phyloP scores from a whole-genome alignment of 2,888 invertebrate species.

The Gymnoscelis rufifasciata region DNA sequence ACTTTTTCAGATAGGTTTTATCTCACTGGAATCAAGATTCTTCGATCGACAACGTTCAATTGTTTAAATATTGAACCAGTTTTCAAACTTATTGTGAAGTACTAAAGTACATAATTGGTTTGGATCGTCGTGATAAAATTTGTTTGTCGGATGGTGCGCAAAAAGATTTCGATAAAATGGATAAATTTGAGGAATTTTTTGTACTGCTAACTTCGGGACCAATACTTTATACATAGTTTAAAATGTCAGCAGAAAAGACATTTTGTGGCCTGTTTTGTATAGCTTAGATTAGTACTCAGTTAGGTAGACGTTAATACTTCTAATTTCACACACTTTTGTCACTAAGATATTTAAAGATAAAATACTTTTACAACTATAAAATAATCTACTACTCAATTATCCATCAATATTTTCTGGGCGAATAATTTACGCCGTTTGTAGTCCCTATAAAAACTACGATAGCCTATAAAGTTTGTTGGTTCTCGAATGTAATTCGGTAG shows the following conservation, averaged over 20 bases:
- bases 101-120: constrained; percentile 13
- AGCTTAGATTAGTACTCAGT: no score
- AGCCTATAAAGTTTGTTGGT: no score
- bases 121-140: constrained; percentile 47
- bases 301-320: no score
- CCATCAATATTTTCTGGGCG: not conserved
- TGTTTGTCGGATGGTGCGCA: constrained; percentile 56
- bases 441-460: no score
- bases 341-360: no score
- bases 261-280: no score
- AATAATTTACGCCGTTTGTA: no score
- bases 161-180: constrained; percentile 31
- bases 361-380: no score
- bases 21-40: constrained; percentile 41
- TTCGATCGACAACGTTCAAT: constrained; percentile 16
- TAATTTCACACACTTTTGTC: no score
- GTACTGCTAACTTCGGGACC: not conserved
- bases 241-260: no score
- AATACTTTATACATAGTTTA: not conserved
- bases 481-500: no score
- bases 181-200: constrained; percentile 13
- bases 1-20: constrained; percentile 42
- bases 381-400: no score
- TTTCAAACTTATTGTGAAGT: constrained; percentile 16
- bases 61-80: constrained; percentile 7